phyloP scores from a whole-genome alignment of 2,888 invertebrate species.

The Argyra leucocephala region DNA sequence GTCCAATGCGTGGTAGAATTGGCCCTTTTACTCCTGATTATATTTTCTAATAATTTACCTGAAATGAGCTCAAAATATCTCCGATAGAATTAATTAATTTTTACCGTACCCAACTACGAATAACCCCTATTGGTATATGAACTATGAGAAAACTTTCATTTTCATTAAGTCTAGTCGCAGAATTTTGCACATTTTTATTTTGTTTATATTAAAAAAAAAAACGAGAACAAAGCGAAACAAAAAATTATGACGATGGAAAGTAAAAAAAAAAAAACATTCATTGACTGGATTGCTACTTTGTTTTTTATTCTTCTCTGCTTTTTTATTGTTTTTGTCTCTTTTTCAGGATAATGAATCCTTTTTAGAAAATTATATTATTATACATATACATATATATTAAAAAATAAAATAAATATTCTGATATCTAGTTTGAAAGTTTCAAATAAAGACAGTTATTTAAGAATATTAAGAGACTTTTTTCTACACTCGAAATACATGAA shows the following conservation, averaged over 20 bases:
- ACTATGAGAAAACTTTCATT: neutral
- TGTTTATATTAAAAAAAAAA: too few species aligned
- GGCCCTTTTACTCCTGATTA: too few species aligned
- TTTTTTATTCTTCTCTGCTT: neutral
- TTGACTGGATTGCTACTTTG: neutral
- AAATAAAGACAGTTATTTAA: neutral
- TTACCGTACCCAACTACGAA: too few species aligned
- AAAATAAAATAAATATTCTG: too few species aligned
- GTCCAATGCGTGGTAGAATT: too few species aligned
- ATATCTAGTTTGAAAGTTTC: neutral
- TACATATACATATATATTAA: neutral
- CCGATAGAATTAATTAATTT: too few species aligned
- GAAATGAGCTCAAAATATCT: too few species aligned
- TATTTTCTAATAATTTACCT: too few species aligned
- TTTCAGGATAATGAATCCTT: conserved; percentile 1
- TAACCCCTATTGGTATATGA: neutral
- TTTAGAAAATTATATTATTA: neutral
- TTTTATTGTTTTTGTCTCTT: neutral
- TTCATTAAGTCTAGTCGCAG: neutral
- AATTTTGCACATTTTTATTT: too few species aligned
- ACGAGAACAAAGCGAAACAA: neutral
- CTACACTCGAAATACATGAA: neutral
- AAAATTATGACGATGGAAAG: neutral
- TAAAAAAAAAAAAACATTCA: neutral
- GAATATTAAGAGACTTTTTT: neutral